These are phyloP conservation scores for Hemithea aestivaria DNA, from an alignment of 2,888 invertebrate genomes.

Conservation along the genomic window DNA sequence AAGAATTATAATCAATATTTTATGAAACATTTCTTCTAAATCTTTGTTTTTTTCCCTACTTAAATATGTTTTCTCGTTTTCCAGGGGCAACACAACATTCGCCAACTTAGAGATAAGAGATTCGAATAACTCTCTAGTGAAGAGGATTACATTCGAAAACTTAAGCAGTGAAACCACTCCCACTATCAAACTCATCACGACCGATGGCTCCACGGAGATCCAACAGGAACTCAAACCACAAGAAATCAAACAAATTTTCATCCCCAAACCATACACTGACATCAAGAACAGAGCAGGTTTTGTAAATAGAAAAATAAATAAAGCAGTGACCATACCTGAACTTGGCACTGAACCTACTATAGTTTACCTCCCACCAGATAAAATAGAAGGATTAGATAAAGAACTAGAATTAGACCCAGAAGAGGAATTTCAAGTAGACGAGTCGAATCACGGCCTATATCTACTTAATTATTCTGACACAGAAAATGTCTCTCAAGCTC, in stretches of 20 bases:
- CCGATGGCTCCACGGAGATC: constrained; percentile 62
- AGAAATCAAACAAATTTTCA: constrained; percentile 66
- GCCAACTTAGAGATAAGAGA: constrained; percentile 70
- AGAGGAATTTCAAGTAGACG: constrained; percentile 76
- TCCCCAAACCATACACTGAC: constrained; percentile 62
- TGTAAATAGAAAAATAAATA: constrained; percentile 56
- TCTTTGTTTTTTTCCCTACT: too few relatives aligned
- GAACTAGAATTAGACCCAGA: constrained; percentile 71
- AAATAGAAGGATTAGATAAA: constrained; percentile 65
- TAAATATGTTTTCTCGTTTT: too few relatives aligned
- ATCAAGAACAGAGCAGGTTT: constrained; percentile 63
- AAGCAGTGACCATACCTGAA: constrained; percentile 45
- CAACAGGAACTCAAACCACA: constrained; percentile 67
- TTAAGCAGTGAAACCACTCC: constrained; percentile 57
- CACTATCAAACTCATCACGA: constrained; percentile 53
- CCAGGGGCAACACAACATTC: constrained; percentile 68
- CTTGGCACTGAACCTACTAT: constrained; percentile 55
- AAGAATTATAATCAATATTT: too few relatives aligned
- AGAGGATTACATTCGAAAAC: constrained; percentile 63
- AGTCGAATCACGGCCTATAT: constrained; percentile 74
- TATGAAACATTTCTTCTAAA: too few relatives aligned
- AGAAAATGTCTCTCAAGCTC: constrained; percentile 57
- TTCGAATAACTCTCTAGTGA: constrained; percentile 59
- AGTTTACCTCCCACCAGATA: constrained; percentile 69
- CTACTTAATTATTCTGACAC: constrained; percentile 72